phyloP scores from a whole-genome alignment of 1,140 invertebrate genomes.

The Hylaeus anthracinus region DNA sequence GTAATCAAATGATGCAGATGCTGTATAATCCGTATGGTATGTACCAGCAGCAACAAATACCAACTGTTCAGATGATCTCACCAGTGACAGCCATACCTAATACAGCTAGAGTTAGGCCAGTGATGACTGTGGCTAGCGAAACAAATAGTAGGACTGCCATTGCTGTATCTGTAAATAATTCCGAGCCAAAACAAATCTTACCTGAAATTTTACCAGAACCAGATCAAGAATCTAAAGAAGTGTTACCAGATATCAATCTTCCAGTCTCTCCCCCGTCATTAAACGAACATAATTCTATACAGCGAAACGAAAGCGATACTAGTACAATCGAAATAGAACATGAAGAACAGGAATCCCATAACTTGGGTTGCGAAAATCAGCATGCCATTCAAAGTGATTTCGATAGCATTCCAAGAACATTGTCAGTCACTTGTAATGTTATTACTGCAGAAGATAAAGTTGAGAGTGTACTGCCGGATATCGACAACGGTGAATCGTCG shows the following conservation, averaged over 20 bases:
- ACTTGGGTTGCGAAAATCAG: constrained; percentile 30
- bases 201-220: constrained; percentile 64
- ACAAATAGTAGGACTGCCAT: constrained; percentile 58
- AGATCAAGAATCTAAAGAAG: constrained; percentile 62
- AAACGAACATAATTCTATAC: constrained; percentile 37
- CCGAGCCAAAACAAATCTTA: constrained; percentile 67
- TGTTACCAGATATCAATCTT: constrained; percentile 69
- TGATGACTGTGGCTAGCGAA: constrained; percentile 60
- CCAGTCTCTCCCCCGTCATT: constrained; percentile 49
- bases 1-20: constrained; percentile 82
- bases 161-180: constrained; percentile 60
- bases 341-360: constrained; percentile 61
- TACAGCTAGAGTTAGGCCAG: constrained; percentile 65
- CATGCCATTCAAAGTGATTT: constrained; percentile 55
- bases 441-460: constrained; percentile 59
- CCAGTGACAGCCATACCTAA: constrained; percentile 79
- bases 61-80: constrained; percentile 81
- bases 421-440: constrained; percentile 54
- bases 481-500: constrained; percentile 58
- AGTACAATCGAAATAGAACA: constrained; percentile 59
- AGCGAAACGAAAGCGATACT: constrained; percentile 43
- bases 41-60: constrained; percentile 82
- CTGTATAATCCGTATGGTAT: constrained; percentile 81
- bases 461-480: constrained; percentile 70
- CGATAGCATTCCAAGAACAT: constrained; percentile 52